Base-by-base conservation (phyloP, 2,888 invertebrate species). In the Scaptomyza parva region DNA sequence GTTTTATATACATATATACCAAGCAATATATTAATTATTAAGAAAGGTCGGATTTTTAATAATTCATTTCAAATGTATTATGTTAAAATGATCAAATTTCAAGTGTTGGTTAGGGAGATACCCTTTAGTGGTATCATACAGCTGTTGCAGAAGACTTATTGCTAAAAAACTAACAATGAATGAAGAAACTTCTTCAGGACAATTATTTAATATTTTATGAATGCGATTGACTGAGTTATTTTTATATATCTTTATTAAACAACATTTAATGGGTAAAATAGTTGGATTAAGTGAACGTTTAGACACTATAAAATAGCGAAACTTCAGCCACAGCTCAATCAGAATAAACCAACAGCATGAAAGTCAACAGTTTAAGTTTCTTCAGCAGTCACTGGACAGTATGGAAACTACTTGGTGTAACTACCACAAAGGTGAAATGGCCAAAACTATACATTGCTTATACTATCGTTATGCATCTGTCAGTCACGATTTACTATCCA, bases 401-500 rank as follows among this genome's bases (percentile, higher is more conserved):
- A 7, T 89, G 87, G 85, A 73, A 67, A 22, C 5, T 81, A 2
- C 18, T 85, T 28, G 88, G 89, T 8, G 54, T 67, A 14, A 17
- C 17, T 53, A 20, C 5, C 14, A 17, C 41, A 1, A 35, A 51
- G 1, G 22, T 60, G 9, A 14, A 40, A 1, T 60, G 68, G 70
- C 30, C n/a, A 8, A 30, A 20, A 7, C 37, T 72, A 1, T 71
- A 72, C n/a, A 9, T 41, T 0, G 11, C 18, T 14, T 55, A 72
- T 17, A 30, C 28, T 3, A 0, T 59, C 2, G 7, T 80, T 0
- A 0, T 78, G 3, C 62, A 75, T 12, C 2, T 76, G 3, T 1
- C 76, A 1, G 50, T 80, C 3, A 89, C 78, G 1, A 1, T 89
- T 9, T 66, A 65, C 3, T 90, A 88, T 72, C 90, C 90, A 2